phyloP scores from a whole-genome alignment of 2,113 vertebrate genomes.

The Salvelinus sp. region DNA sequence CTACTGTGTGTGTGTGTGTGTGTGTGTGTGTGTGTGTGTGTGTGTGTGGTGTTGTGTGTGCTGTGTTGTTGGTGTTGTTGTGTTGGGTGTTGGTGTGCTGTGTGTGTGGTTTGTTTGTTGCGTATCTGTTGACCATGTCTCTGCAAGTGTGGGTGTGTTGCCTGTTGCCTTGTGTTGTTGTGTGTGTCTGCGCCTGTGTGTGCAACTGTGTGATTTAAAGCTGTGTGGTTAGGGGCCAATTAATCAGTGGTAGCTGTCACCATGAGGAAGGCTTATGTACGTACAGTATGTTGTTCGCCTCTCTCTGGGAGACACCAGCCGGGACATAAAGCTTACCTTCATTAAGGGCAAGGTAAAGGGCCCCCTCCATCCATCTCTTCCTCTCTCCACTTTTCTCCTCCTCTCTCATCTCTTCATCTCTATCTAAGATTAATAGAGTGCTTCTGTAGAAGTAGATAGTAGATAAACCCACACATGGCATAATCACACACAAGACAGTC shows the following conservation, averaged over 20 bases:
- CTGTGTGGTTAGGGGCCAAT: constrained; percentile 46
- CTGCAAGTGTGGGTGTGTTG: neutral
- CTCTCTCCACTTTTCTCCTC: neutral
- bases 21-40: constrained; percentile 5
- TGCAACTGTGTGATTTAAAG: constrained; percentile 48
- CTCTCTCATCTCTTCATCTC: neutral
- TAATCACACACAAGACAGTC: neutral
- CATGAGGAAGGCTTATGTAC: constrained; percentile 39
- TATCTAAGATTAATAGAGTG: neutral
- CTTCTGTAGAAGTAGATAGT: neutral
- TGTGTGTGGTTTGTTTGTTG: neutral
- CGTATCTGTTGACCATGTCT: too few species aligned
- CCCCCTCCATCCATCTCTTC: constrained; percentile 2
- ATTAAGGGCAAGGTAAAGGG: constrained; percentile 36
- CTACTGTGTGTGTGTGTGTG: constrained; percentile 15
- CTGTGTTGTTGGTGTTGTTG: neutral
- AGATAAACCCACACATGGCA: neutral
- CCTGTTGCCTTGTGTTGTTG: neutral
- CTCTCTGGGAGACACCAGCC: constrained; percentile 31
- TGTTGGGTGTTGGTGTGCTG: constrained; percentile 7
- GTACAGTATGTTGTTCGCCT: constrained; percentile 19
- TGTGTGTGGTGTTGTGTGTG: constrained; percentile 3
- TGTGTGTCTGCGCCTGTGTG: constrained; percentile 12
- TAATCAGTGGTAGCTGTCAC: constrained; percentile 49
- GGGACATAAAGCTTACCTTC: constrained; percentile 37